Percentiles rank a stretch among this genome's conserved stretches.
phyloP scores from a whole-genome alignment of 1,140 invertebrate genomes.

The Propsilocerus akamusi region DNA sequence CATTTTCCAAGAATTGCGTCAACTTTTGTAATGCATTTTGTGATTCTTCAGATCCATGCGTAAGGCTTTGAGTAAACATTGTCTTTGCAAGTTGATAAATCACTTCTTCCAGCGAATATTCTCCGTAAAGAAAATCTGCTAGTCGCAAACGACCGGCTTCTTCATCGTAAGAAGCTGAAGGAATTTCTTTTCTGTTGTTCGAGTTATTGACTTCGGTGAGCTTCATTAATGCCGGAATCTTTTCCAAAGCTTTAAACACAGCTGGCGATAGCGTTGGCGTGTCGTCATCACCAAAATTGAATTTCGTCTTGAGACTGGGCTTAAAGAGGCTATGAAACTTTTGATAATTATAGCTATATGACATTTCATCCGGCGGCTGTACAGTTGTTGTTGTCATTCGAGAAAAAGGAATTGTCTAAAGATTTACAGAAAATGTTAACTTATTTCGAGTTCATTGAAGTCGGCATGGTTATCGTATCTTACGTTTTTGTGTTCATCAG shows the following conservation, averaged over 20 bases:
- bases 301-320: neutral
- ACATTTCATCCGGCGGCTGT: neutral
- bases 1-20: constrained; percentile 46
- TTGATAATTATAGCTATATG: neutral
- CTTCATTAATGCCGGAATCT: constrained; percentile 6
- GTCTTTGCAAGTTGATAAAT: constrained; percentile 55
- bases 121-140: constrained; percentile 45
- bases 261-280: neutral
- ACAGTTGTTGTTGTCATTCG: neutral
- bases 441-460: no score
- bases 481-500: neutral
- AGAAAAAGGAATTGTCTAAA: no score
- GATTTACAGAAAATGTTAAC: no score
- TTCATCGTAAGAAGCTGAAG: constrained; percentile 18
- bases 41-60: constrained; percentile 39
- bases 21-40: constrained; percentile 46
- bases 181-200: neutral
- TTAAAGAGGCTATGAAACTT: neutral
- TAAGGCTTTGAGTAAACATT: constrained; percentile 49
- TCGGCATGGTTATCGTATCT: neutral
- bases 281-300: neutral
- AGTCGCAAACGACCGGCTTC: constrained; percentile 31
- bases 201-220: neutral
- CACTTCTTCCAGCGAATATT: constrained; percentile 52
- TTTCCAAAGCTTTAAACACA: constrained; percentile 8